These are phyloP conservation scores for Buceros bicornis DNA, from an alignment of 2,797 vertebrate species.

Conservation along the genomic window DNA sequence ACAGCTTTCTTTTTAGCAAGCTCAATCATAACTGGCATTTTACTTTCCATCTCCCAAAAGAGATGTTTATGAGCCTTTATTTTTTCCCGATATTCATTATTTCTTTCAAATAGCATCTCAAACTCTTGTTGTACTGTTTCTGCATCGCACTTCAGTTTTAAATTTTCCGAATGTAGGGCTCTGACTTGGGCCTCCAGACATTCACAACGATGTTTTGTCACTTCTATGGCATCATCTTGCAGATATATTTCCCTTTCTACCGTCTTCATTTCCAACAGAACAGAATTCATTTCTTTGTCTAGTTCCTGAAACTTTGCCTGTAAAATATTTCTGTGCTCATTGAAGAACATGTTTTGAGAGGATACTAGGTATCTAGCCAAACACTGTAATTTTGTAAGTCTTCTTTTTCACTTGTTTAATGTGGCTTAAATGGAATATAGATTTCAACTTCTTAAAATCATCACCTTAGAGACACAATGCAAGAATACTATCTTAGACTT, in stretches of 20 bases:
- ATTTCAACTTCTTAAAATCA: not conserved
- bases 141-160: conserved; percentile 72
- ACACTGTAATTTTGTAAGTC: not conserved
- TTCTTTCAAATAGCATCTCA: conserved; percentile 65
- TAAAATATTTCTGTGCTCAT: conserved; percentile 60
- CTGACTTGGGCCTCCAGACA: conserved; percentile 72
- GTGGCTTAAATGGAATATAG: not conserved
- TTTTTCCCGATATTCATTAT: conserved; percentile 80
- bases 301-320: conserved; percentile 78
- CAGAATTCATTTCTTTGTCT: conserved; percentile 74
- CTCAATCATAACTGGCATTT: conserved; percentile 76
- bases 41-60: conserved; percentile 73
- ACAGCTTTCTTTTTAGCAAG: conserved; percentile 72
- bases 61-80: conserved; percentile 75
- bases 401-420: not conserved
- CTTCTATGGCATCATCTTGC: conserved; percentile 75
- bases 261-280: conserved; percentile 73
- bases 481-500: not conserved
- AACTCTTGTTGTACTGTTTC: conserved; percentile 78
- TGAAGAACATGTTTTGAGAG: not conserved
- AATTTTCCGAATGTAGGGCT: conserved; percentile 73
- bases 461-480: not conserved
- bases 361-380: not conserved
- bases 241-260: conserved; percentile 75
- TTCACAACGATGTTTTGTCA: conserved; percentile 63